These are phyloP conservation scores for Dicrurus megarhynchus DNA, from an alignment of 2,113 vertebrate species.

Conservation along the genomic window DNA sequence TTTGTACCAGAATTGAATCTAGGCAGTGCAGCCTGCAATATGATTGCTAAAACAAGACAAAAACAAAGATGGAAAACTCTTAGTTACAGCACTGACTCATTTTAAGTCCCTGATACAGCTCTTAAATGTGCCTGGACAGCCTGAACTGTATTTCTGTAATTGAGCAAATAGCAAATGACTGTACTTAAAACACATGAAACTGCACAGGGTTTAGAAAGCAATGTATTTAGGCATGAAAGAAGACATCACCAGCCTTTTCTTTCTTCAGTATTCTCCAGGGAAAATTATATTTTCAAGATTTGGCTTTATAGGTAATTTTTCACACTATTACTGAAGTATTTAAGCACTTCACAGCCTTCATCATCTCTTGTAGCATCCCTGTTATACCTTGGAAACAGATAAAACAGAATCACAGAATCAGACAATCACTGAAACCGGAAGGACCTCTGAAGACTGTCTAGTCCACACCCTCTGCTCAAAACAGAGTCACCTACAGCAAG, in stretches of 20 bases:
- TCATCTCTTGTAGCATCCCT: not conserved
- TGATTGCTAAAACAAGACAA: not conserved
- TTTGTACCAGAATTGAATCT: not conserved
- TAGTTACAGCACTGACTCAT: not conserved
- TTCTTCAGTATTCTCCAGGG: not conserved
- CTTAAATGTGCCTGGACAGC: not conserved
- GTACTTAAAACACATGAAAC: not conserved
- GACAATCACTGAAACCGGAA: not conserved
- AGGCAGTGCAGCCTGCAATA: not conserved
- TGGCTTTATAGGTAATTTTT: not conserved
- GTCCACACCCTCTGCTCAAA: not conserved
- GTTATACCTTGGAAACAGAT: not conserved
- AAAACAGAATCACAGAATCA: not conserved
- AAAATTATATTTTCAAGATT: not conserved
- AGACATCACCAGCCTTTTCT: not conserved
- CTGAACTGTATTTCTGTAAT: not conserved
- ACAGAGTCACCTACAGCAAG: not conserved
- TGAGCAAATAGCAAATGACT: constrained; percentile 1
- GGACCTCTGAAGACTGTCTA: not conserved
- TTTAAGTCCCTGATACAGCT: not conserved
- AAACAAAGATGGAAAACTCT: not conserved
- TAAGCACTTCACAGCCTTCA: not conserved
- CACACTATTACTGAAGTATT: not conserved
- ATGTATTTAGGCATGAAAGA: not conserved
- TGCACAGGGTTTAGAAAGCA: not conserved